A percentile compares a stretch with the other conserved stretches of the same genome.
phyloP scores from a whole-genome alignment of 2,113 vertebrate species.

The Himantopus leucocephalus region DNA sequence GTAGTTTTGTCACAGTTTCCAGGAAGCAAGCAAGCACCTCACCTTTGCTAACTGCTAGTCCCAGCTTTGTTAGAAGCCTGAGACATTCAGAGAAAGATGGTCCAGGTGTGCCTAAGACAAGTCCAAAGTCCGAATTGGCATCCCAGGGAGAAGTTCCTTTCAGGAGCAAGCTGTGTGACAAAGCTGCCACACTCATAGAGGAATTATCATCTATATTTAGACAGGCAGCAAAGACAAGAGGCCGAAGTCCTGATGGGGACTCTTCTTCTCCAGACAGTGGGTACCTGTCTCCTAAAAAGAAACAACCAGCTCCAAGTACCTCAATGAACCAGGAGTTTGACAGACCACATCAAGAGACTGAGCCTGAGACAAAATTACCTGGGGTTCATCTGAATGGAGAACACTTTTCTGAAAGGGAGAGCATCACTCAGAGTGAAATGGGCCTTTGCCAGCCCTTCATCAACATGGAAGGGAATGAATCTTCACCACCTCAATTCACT shows the following conservation, averaged over 20 bases:
- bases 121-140: not conserved
- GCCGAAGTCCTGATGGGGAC: slow-evolving; percentile 83
- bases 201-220: slow-evolving; percentile 95
- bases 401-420: not conserved
- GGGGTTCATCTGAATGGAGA: not conserved
- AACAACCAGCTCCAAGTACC: slow-evolving; percentile 30
- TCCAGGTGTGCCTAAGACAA: not conserved
- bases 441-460: not conserved
- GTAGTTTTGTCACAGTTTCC: not conserved
- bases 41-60: slow-evolving; percentile 63
- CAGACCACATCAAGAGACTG: slow-evolving; percentile 32
- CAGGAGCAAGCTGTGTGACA: slow-evolving; percentile 84
- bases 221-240: slow-evolving; percentile 78
- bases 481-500: slow-evolving; percentile 83
- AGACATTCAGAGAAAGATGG: slow-evolving; percentile 47
- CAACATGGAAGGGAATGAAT: not conserved
- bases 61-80: slow-evolving; percentile 71
- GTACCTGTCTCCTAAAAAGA: slow-evolving; percentile 88
- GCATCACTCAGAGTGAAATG: not conserved
- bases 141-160: slow-evolving; percentile 72
- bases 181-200: slow-evolving; percentile 91
- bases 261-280: slow-evolving; percentile 95
- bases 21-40: slow-evolving; percentile 54
- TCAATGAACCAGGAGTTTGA: slow-evolving; percentile 56
- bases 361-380: slow-evolving; percentile 12